These are phyloP conservation scores for Tiliqua scincoides DNA, from an alignment of 2,113 vertebrate species.

Conservation along the genomic window DNA sequence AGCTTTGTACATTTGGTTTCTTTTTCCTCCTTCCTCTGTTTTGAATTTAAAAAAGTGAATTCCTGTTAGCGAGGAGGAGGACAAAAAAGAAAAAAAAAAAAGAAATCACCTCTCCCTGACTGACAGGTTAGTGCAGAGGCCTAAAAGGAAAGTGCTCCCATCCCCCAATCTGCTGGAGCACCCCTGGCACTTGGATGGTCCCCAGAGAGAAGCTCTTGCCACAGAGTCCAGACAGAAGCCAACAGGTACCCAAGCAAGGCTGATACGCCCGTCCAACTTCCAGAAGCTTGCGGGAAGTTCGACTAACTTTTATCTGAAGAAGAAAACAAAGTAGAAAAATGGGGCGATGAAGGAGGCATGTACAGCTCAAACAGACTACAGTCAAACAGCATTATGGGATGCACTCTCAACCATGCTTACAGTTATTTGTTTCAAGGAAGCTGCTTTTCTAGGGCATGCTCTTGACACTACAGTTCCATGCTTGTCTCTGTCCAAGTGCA, in stretches of 20 bases:
- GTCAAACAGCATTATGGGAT: no score
- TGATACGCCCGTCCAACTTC: conserved; percentile 67
- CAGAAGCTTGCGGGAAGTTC: conserved; percentile 60
- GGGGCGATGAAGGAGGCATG: neutral
- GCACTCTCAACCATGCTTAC: no score
- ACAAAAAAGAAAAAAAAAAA: conserved; percentile 51
- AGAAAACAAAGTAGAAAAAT: neutral
- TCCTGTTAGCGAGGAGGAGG: conserved; percentile 61
- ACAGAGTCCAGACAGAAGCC: conserved; percentile 66
- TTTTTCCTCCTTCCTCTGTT: conserved; percentile 60
- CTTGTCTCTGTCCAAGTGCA: neutral
- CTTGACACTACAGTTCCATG: neutral
- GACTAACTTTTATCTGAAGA: conserved; percentile 78
- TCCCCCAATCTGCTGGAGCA: conserved; percentile 53
- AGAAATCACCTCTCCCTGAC: conserved; percentile 65
- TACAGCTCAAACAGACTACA: neutral
- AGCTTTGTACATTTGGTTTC: conserved; percentile 86
- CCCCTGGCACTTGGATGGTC: conserved; percentile 51
- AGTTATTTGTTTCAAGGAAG: neutral
- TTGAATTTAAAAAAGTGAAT: conserved; percentile 63
- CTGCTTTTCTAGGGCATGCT: neutral
- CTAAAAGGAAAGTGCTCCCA: conserved; percentile 67
- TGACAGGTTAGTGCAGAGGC: conserved; percentile 75
- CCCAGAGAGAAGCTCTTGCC: conserved; percentile 61
- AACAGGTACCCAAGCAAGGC: conserved; percentile 51